Evolutionary conservation across 2,797 vertebrate species (phyloP).

Genomic region (Diglossa cyanea): DNA sequence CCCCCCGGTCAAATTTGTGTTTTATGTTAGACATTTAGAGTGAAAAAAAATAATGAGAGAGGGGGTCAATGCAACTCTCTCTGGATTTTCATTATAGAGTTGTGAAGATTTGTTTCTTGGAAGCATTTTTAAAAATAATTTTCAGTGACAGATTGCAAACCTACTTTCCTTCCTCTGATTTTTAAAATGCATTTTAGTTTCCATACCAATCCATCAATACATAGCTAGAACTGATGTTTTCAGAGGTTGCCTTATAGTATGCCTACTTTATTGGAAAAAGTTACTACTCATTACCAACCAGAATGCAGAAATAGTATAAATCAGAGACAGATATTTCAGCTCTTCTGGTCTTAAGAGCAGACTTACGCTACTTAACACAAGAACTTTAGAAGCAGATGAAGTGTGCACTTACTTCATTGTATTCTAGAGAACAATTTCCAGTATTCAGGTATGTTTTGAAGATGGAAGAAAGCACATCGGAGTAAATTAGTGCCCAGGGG

Average conservation of each 20-base stretch:
- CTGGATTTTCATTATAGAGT: neutral
- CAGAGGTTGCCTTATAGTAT: neutral
- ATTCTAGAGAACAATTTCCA: neutral
- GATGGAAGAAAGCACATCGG: neutral
- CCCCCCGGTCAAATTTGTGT: neutral
- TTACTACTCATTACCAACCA: neutral
- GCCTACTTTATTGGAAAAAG: neutral
- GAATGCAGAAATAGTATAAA: neutral
- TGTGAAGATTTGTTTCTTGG: constrained; percentile 7
- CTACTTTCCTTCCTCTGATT: neutral
- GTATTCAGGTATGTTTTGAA: neutral
- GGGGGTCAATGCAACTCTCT: neutral
- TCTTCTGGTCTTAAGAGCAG: neutral
- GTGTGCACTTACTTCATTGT: neutral
- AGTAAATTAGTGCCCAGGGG: neutral
- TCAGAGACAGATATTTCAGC: neutral
- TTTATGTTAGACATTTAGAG: neutral
- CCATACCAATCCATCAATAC: neutral
- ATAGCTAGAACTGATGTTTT: neutral
- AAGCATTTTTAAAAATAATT: neutral
- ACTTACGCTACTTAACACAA: neutral
- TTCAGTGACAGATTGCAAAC: neutral
- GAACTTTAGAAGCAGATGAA: neutral
- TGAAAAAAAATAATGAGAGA: neutral
- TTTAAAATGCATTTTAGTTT: neutral